Conservation (phyloP, 1,140 invertebrate species). For the Drosophila melanogaster region DNA sequence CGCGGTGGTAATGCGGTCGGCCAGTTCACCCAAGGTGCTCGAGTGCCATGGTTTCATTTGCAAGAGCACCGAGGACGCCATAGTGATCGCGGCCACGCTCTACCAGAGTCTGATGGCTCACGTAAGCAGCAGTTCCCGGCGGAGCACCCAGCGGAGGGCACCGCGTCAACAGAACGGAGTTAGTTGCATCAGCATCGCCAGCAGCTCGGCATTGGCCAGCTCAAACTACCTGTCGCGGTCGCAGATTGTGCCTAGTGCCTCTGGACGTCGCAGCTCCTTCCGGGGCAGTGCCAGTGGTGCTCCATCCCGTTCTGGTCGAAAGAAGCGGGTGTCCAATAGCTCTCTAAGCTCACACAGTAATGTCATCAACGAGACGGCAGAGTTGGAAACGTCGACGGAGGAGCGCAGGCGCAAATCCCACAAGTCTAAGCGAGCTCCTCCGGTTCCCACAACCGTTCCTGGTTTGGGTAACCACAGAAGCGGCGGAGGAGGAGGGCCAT, state of each 20-base stretch:
- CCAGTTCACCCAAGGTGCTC: constrained; percentile 90
- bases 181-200: constrained; percentile 88
- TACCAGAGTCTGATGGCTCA: constrained; percentile 94
- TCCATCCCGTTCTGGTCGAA: constrained; percentile 85
- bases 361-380: constrained; percentile 77
- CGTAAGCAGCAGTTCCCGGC: constrained; percentile 85
- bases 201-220: constrained; percentile 85
- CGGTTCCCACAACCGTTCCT: constrained; percentile 63
- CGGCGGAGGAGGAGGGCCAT: constrained; percentile 1
- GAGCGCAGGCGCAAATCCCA: constrained; percentile 81
- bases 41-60: constrained; percentile 97
- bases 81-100: constrained; percentile 94
- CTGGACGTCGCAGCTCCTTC: constrained; percentile 73
- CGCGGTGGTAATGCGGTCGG: constrained; percentile 94
- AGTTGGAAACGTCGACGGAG: constrained; percentile 79
- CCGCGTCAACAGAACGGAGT: constrained; percentile 89
- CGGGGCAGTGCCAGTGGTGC: constrained; percentile 60
- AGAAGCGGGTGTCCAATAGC: constrained; percentile 86
- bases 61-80: constrained; percentile 93
- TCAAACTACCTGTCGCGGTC: constrained; percentile 83
- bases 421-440: constrained; percentile 79
- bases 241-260: constrained; percentile 48
- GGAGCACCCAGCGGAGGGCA: constrained; percentile 85
- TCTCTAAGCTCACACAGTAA: constrained; percentile 87
- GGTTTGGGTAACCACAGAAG: constrained; percentile 25